Conservation (phyloP, 2,797 vertebrate species). For the Chelidonichthys spinosus region DNA sequence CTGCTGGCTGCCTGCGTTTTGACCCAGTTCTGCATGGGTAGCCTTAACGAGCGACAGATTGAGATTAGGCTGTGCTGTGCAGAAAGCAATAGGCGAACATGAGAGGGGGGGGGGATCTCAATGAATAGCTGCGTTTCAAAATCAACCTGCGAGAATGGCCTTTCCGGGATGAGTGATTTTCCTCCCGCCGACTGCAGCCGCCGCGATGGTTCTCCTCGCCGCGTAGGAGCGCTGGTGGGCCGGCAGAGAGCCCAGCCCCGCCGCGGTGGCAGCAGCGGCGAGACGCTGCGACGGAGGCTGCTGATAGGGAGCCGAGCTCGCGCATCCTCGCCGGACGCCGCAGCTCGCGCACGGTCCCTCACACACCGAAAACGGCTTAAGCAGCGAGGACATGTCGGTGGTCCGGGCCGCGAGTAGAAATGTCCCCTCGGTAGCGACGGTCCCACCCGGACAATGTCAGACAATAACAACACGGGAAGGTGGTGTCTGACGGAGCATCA, state of each 20-base stretch:
- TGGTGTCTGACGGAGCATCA: constrained; percentile 58
- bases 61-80: constrained; percentile 41
- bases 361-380: constrained; percentile 80
- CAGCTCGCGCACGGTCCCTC: constrained; percentile 78
- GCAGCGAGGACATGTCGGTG: constrained; percentile 81
- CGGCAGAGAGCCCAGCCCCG: constrained; percentile 53
- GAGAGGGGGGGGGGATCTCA: neutral
- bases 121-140: neutral
- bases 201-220: constrained; percentile 75
- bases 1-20: constrained; percentile 49
- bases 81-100: neutral
- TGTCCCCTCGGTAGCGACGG: neutral
- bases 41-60: constrained; percentile 62
- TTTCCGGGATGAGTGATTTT: constrained; percentile 84
- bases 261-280: constrained; percentile 40
- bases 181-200: constrained; percentile 78
- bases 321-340: constrained; percentile 63
- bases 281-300: constrained; percentile 46
- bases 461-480: constrained; percentile 66
- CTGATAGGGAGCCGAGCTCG: constrained; percentile 34
- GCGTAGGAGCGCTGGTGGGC: constrained; percentile 50
- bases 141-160: constrained; percentile 85
- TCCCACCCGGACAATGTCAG: constrained; percentile 47
- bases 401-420: neutral
- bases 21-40: constrained; percentile 70